These are phyloP conservation scores for Dasysyrphus albostriatus DNA, from an alignment of 2,888 invertebrate genomes.

Conservation along the genomic window DNA sequence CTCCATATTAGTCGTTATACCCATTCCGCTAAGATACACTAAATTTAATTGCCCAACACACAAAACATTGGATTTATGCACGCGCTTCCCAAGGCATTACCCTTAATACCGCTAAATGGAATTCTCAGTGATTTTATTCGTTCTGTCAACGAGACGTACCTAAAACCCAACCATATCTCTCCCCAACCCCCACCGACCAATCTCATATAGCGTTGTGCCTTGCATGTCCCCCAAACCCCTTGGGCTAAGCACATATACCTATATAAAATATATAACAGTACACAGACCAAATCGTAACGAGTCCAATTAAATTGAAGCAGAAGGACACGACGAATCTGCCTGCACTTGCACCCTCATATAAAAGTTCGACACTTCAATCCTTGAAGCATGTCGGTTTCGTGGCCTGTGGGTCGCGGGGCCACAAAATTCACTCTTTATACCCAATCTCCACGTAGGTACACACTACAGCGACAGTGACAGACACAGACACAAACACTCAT, in stretches of 20 bases:
- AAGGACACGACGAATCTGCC: constrained; percentile 53
- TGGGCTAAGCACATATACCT: constrained; percentile 41
- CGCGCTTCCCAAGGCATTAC: constrained; percentile 58
- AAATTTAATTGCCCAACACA: constrained; percentile 61
- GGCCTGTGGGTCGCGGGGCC: neutral
- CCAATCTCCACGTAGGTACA: neutral
- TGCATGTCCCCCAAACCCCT: constrained; percentile 3
- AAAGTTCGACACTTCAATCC: constrained; percentile 26
- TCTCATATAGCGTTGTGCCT: neutral
- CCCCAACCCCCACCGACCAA: neutral
- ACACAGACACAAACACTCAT: neutral
- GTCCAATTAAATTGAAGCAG: constrained; percentile 70
- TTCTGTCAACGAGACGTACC: constrained; percentile 45
- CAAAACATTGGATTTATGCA: constrained; percentile 52
- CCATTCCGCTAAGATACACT: constrained; percentile 18
- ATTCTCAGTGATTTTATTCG: constrained; percentile 58
- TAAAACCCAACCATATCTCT: neutral
- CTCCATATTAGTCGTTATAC: neutral
- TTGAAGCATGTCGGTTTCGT: constrained; percentile 38
- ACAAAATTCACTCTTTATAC: neutral
- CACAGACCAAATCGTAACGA: constrained; percentile 59
- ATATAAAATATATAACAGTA: constrained; percentile 2
- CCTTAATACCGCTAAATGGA: constrained; percentile 56
- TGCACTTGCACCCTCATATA: neutral
- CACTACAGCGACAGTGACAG: neutral